Evolutionary conservation across 2,797 vertebrate species (phyloP).

Genomic region (Propithecus perrieri): DNA sequence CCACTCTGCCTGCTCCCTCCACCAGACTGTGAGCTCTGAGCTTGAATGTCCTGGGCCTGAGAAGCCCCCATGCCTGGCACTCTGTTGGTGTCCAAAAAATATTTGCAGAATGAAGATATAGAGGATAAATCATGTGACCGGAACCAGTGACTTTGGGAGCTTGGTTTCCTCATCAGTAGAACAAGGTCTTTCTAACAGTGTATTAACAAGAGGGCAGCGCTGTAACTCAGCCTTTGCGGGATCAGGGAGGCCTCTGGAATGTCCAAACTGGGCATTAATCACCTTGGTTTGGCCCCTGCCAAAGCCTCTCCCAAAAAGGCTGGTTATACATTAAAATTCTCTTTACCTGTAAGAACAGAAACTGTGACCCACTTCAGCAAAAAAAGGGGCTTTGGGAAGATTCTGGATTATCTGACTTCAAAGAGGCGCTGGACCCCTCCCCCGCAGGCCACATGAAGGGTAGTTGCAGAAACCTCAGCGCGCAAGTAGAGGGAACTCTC

Average conservation of each 20-base stretch:
- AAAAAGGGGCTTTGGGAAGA: neutral
- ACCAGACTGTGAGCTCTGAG: neutral
- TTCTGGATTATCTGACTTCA: neutral
- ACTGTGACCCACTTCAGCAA: neutral
- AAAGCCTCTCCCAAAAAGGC: neutral
- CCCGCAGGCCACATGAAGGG: neutral
- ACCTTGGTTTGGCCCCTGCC: neutral
- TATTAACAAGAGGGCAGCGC: neutral
- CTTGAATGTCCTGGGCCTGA: neutral
- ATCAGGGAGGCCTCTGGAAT: neutral
- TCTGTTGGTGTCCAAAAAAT: neutral
- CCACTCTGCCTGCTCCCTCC: neutral
- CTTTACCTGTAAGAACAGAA: neutral
- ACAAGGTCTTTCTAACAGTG: neutral
- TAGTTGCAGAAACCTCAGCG: no score
- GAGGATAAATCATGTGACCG: neutral
- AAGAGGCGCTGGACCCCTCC: neutral
- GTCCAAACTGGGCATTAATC: neutral
- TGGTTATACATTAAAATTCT: neutral
- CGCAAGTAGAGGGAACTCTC: rapidly evolving
- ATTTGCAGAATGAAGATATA: neutral
- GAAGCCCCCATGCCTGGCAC: neutral
- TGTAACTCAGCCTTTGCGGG: neutral
- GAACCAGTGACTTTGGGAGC: neutral
- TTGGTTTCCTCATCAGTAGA: neutral